Base-by-base conservation (phyloP, 2,888 invertebrate species). In the Taenaris catops region DNA sequence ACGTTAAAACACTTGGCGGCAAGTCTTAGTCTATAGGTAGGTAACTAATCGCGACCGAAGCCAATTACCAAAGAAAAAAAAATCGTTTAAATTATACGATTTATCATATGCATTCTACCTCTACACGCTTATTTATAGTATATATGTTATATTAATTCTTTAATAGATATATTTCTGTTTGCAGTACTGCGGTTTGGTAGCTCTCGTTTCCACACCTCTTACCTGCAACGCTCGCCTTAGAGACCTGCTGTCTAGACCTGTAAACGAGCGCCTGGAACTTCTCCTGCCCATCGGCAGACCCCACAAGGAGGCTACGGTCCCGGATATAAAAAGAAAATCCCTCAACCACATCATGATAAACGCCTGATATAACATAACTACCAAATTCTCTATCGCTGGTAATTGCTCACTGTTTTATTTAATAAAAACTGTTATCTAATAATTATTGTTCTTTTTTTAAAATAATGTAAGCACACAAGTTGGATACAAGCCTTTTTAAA, bases 271-370 rank as follows among this genome's bases (percentile, higher is more conserved):
- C 49, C 78, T 97, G 10, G 88, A 93, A 3, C 88, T 96, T 0
- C 88, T 97, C 2, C 75, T 97, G 6, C 96, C 97, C 0, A 91
- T 97, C 0, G 97, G 97, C 0, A 94, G 93, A 76, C 94, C 97
- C 0, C 89, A 93, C 1, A 65, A 89, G n/a, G 89, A 92, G 25
- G 92, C 95, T 39, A 90, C 89, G 0, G 93, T 97, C 0, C 96
- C 96, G 0, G 91, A 92, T 54, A 81, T 97, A 8, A 62, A 87
- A 12, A 83, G 96, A 24, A 96, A 96, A 68, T 50, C 80, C 0
- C 66, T 96, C 5, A 78, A 91, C 0, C 91, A 96, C 25, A 94
- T 96, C 44, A 80, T 95, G 76, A 79, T 93, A 11, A 90, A 90
- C 56, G 68, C 11, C 12, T 32, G 24, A 32, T 6, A 2, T 4